These are phyloP conservation scores for Anagyrus pseudococci DNA, from an alignment of 2,888 invertebrate species.

Conservation along the genomic window DNA sequence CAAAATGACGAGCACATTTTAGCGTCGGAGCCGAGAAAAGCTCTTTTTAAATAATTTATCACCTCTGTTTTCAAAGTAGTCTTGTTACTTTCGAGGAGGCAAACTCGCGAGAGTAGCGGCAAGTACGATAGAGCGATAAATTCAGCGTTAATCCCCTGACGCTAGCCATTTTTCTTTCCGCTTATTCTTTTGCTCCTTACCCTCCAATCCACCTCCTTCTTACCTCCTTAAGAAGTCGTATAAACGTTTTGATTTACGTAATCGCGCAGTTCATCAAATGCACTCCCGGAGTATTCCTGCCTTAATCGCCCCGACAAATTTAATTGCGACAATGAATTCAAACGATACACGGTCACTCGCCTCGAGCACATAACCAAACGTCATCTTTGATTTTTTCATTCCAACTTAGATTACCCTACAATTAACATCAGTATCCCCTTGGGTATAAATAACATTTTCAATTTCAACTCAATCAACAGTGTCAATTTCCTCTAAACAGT, in stretches of 20 bases:
- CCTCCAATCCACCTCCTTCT: too few species aligned
- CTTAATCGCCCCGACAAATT: slow-evolving; percentile 16
- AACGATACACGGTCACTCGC: slow-evolving; percentile 34
- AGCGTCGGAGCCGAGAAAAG: too few species aligned
- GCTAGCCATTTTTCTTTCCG: slow-evolving; percentile 14
- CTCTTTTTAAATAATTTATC: too few species aligned
- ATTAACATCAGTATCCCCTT: too few species aligned
- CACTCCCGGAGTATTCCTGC: neutral
- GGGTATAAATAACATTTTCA: too few species aligned
- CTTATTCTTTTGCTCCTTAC: too few species aligned
- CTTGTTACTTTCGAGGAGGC: slow-evolving; percentile 15
- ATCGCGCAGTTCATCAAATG: slow-evolving; percentile 39
- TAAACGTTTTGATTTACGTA: slow-evolving; percentile 42
- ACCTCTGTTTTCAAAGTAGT: slow-evolving; percentile 6
- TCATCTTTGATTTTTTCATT: too few species aligned
- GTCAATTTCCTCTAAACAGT: too few species aligned
- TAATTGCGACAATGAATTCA: slow-evolving; percentile 33
- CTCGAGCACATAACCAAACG: slow-evolving; percentile 8
- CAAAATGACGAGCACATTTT: too few species aligned
- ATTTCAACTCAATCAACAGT: too few species aligned
- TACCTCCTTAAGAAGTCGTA: slow-evolving; percentile 31
- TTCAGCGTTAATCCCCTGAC: slow-evolving; percentile 30
- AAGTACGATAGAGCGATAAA: slow-evolving; percentile 36
- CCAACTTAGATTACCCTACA: too few species aligned
- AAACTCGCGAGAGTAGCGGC: slow-evolving; percentile 8